Evolutionary conservation across 2,797 vertebrate genomes (phyloP).

Genomic region (Sebastes steindachneri): DNA sequence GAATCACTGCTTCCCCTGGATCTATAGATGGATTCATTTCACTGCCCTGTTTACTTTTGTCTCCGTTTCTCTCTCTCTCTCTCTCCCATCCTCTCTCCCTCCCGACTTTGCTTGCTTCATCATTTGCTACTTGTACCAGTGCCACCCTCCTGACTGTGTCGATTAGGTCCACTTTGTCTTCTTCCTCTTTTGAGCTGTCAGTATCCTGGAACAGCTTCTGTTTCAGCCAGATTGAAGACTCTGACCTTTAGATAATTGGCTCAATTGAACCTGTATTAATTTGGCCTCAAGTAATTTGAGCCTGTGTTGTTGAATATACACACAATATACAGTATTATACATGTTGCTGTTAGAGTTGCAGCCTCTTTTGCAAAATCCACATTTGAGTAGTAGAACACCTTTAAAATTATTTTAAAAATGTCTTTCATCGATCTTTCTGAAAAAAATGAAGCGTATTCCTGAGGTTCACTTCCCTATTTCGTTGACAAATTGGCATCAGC

Average conservation of each 20-base stretch:
- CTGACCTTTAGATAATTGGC: constrained; percentile 23
- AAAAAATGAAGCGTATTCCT: neutral
- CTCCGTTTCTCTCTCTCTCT: neutral
- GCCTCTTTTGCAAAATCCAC: neutral
- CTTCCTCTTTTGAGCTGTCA: neutral
- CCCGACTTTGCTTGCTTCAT: constrained; percentile 42
- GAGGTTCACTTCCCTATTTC: neutral
- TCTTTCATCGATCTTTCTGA: neutral
- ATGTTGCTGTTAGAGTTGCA: neutral
- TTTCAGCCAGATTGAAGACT: constrained; percentile 4
- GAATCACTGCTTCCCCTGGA: constrained; percentile 25
- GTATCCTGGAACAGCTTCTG: constrained; percentile 3
- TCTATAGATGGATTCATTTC: constrained; percentile 56
- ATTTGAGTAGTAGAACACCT: too few species aligned
- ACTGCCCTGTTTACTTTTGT: constrained; percentile 46
- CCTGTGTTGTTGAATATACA: neutral
- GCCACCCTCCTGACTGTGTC: constrained; percentile 6
- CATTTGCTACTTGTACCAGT: constrained; percentile 11
- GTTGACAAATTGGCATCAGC: neutral
- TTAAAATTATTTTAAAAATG: neutral
- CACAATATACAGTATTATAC: neutral
- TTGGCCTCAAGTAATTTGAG: neutral
- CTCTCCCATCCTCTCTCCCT: neutral
- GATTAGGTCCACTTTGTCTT: constrained; percentile 3
- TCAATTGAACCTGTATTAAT: neutral